These are phyloP conservation scores for Eilema sororculum DNA, from an alignment of 2,888 invertebrate species.

Conservation along the genomic window DNA sequence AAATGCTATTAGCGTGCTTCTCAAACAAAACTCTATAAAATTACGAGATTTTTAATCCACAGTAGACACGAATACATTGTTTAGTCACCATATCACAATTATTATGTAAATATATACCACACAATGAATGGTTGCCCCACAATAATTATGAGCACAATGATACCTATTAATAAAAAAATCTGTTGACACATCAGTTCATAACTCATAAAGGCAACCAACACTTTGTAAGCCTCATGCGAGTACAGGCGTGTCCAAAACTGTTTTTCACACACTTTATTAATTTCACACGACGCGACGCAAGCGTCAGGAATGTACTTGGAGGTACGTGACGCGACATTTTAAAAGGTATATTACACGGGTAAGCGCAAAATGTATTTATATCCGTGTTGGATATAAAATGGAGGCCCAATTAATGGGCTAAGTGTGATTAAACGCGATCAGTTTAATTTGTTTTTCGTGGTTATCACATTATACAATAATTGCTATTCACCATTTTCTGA, in stretches of 20 bases:
- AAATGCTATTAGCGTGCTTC: conserved; percentile 10
- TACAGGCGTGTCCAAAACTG: conserved; percentile 42
- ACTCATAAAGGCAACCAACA: conserved; percentile 22
- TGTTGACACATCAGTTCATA: conserved; percentile 22
- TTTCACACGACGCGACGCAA: conserved; percentile 50
- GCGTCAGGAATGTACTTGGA: conserved; percentile 58
- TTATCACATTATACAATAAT: background rate
- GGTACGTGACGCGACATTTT: conserved; percentile 76
- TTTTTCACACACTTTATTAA: conserved; percentile 54
- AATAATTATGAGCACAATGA: conserved; percentile 16
- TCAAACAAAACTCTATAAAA: background rate
- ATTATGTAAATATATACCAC: conserved; percentile 5
- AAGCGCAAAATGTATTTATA: conserved; percentile 63
- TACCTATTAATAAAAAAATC: conserved; percentile 16
- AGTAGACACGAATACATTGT: conserved; percentile 28
- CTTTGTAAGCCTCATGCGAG: conserved; percentile 34
- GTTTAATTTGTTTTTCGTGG: conserved; percentile 7
- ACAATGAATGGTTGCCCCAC: conserved; percentile 20
- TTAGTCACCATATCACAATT: conserved; percentile 17
- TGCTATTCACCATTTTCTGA: background rate
- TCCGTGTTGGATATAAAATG: conserved; percentile 49
- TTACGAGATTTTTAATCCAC: conserved; percentile 1
- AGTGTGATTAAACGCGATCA: conserved; percentile 36
- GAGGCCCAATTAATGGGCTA: conserved; percentile 46
- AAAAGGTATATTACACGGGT: conserved; percentile 69